Percentiles rank a stretch among this genome's conserved stretches.
These are phyloP conservation scores for Zapus hudsonius DNA, from an alignment of 2,113 vertebrate genomes.

Conservation along the genomic window DNA sequence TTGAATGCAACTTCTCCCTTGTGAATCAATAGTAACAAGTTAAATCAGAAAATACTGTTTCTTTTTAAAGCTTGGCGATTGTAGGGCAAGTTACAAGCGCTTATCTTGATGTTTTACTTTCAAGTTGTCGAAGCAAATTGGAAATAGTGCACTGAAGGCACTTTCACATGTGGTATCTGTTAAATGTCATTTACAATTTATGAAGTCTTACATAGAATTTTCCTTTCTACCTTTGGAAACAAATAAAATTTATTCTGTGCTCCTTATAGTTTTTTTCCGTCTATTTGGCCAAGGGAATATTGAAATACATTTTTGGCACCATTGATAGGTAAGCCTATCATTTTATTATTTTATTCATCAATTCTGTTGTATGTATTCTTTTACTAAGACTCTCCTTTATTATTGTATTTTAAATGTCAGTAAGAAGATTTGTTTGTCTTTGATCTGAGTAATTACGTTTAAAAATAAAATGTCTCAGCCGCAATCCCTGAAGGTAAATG, in stretches of 20 bases:
- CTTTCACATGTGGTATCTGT: slow-evolving; percentile 71
- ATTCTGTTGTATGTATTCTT: not conserved
- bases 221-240: slow-evolving; percentile 47
- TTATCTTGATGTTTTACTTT: slow-evolving; percentile 73
- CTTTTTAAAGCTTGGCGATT: slow-evolving; percentile 66
- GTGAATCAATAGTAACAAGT: slow-evolving; percentile 76
- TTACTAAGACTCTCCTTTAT: slow-evolving; percentile 14
- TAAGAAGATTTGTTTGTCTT: slow-evolving; percentile 42
- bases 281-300: slow-evolving; percentile 16
- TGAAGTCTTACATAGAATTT: slow-evolving; percentile 58
- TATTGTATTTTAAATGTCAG: slow-evolving; percentile 9
- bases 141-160: slow-evolving; percentile 73
- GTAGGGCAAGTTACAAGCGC: slow-evolving; percentile 55
- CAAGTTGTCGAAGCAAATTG: slow-evolving; percentile 74
- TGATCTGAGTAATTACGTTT: slow-evolving; percentile 51
- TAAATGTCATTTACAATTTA: slow-evolving; percentile 75
- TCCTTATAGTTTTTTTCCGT: not conserved
- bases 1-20: slow-evolving; percentile 67
- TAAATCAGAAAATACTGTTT: slow-evolving; percentile 73
- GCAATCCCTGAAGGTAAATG: not conserved
- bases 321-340: not conserved
- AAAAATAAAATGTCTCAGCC: slow-evolving; percentile 21
- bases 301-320: slow-evolving; percentile 40
- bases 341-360: slow-evolving; percentile 36
- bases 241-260: slow-evolving; percentile 41